Base-by-base conservation (phyloP, 1,140 invertebrate genomes). In the Helicoverpa zea region DNA sequence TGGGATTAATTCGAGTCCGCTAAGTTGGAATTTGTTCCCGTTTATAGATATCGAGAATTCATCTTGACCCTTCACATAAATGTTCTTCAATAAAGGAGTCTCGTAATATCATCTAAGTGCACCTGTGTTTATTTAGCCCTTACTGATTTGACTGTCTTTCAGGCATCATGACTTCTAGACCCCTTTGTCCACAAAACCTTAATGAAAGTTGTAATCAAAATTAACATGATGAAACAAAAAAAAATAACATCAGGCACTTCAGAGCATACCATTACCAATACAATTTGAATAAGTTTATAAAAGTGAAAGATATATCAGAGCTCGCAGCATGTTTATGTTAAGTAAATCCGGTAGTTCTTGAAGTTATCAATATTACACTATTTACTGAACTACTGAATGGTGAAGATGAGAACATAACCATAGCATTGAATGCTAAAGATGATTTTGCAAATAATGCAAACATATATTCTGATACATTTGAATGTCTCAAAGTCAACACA, bases 201-300 rank as follows among this genome's bases (percentile, higher is more conserved):
- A 43, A 43, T 43, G 4, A 43, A 43, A 43, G 35, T 18, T 23
- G 56, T 18, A 9, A 58, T 18, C 56, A 58, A 58, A 18, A 58
- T 10, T 16, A 0, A 10, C 18, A 1, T 47, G 5, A 43, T 18
- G 18, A 5, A 3, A 66, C 35, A 52, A 1, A 70, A 52, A 5
- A 52, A 1, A 23, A 51, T 52, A 64, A n/a, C 59, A 76, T 30
- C 51, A 2, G 47, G 52, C 61, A 77, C 61, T 77, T 77, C 23
- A 66, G 61, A 10, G 49, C 30, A 29, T 30, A 77, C 35, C 18
- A 54, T 77, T 66, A 54, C 61, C n/a, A 18, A 76, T 49, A 61
- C 47, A 35, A 64, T 63, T 49, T 54, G 30, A 77, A 54, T 77
- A 43, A 52, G 59, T 66, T 35, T 66, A 29, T 66, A 77, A 77